These are phyloP conservation scores for Lepus europaeus DNA, from an alignment of 2,113 vertebrate species.

Conservation along the genomic window DNA sequence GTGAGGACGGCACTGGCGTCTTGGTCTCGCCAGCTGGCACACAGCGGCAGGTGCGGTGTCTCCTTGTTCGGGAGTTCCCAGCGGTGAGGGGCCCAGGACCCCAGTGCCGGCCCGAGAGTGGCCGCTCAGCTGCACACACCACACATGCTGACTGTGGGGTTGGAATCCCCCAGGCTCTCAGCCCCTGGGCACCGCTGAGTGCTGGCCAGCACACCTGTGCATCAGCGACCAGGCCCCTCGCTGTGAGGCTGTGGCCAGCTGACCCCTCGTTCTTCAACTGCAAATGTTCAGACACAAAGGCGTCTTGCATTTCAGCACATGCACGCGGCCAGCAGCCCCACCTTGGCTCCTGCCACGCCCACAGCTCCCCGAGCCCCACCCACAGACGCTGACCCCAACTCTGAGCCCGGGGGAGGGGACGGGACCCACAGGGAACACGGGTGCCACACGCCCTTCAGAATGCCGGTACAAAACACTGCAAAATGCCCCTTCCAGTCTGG, in stretches of 20 bases:
- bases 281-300: background rate
- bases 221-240: background rate
- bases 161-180: background rate
- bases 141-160: background rate
- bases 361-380: slow-evolving; percentile 43
- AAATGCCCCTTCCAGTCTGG: slow-evolving; percentile 43
- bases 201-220: background rate
- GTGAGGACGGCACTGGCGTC: background rate
- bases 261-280: background rate
- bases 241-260: background rate
- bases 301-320: background rate
- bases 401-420: background rate
- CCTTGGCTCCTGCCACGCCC: background rate
- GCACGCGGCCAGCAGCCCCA: background rate
- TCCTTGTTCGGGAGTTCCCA: background rate
- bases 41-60: background rate
- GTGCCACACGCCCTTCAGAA: slow-evolving; percentile 2
- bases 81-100: background rate
- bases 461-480: slow-evolving; percentile 2
- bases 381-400: slow-evolving; percentile 1
- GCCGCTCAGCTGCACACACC: background rate
- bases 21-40: background rate
- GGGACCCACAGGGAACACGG: slow-evolving; percentile 11
- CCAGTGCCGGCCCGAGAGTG: background rate
- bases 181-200: accelerated